Conservation (phyloP, 2,888 invertebrate genomes). For the Hypercompe scribonia region DNA sequence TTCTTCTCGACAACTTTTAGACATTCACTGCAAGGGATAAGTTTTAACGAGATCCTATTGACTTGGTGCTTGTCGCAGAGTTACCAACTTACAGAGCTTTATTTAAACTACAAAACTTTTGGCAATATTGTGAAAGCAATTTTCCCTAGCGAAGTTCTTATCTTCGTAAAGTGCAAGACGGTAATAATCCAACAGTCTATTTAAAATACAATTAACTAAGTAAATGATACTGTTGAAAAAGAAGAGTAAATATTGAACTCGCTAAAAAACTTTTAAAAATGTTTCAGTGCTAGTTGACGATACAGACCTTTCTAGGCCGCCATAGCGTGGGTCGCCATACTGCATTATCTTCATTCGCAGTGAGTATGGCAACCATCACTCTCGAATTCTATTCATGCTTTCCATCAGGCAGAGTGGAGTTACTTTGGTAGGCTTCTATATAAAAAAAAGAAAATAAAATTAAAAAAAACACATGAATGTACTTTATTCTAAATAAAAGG, state of each 20-base stretch:
- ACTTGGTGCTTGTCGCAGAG: slow-evolving; percentile 66
- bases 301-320: too few species aligned
- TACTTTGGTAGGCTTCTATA: too few species aligned
- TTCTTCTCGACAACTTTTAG: slow-evolving; percentile 53
- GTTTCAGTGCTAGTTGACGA: slow-evolving; percentile 1
- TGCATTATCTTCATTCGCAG: too few species aligned
- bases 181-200: slow-evolving; percentile 38
- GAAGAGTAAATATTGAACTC: background rate
- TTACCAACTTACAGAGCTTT: slow-evolving; percentile 70
- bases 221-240: slow-evolving; percentile 26
- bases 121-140: slow-evolving; percentile 59
- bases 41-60: slow-evolving; percentile 78
- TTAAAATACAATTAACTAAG: slow-evolving; percentile 51
- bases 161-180: slow-evolving; percentile 44
- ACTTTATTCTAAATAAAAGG: background rate
- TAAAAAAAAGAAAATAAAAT: too few species aligned
- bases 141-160: slow-evolving; percentile 51
- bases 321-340: too few species aligned
- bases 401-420: too few species aligned
- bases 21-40: slow-evolving; percentile 59
- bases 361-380: too few species aligned
- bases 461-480: slow-evolving; percentile 7
- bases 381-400: too few species aligned
- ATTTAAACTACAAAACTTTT: slow-evolving; percentile 67
- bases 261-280: background rate